Evolutionary conservation across 1,140 invertebrate species (phyloP).

Genomic region (Microplitis mediator): DNA sequence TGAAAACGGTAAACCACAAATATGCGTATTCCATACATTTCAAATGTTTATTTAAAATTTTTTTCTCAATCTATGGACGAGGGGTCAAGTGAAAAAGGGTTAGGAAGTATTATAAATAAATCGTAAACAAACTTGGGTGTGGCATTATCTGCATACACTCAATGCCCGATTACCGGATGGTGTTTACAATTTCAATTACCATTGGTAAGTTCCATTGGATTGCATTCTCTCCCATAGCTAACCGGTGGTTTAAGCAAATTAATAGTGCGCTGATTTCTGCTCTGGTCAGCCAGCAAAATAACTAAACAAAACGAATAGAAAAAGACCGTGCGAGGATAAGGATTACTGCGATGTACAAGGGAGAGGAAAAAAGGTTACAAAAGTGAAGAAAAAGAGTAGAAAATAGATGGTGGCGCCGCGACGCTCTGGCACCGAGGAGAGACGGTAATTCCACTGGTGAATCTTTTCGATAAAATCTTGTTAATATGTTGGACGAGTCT

Average conservation of each 20-base stretch:
- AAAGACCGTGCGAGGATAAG: not conserved
- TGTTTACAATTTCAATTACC: conserved; percentile 31
- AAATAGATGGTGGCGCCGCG: conserved; percentile 23
- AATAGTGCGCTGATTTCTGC: not conserved
- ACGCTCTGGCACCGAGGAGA: conserved; percentile 23
- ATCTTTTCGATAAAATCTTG: conserved; percentile 14
- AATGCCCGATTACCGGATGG: conserved; percentile 16
- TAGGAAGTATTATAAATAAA: not conserved
- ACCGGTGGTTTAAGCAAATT: not conserved
- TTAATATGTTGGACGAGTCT: not conserved
- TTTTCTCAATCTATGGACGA: too few relatives aligned
- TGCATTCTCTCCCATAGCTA: not conserved
- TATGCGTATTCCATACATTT: too few relatives aligned
- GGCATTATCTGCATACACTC: conserved; percentile 14
- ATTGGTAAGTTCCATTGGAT: conserved; percentile 21
- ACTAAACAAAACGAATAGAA: too few relatives aligned
- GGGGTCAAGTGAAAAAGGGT: not conserved
- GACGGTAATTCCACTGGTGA: conserved; percentile 7
- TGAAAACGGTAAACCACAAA: too few relatives aligned
- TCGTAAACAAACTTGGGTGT: conserved; percentile 4
- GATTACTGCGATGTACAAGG: too few relatives aligned
- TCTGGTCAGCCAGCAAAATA: not conserved
- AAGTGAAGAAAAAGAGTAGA: not conserved
- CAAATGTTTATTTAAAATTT: too few relatives aligned
- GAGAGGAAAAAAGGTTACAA: not conserved